These are phyloP conservation scores for Ptychobarbus kaznakovi DNA, from an alignment of 2,797 vertebrate genomes.

Conservation along the genomic window DNA sequence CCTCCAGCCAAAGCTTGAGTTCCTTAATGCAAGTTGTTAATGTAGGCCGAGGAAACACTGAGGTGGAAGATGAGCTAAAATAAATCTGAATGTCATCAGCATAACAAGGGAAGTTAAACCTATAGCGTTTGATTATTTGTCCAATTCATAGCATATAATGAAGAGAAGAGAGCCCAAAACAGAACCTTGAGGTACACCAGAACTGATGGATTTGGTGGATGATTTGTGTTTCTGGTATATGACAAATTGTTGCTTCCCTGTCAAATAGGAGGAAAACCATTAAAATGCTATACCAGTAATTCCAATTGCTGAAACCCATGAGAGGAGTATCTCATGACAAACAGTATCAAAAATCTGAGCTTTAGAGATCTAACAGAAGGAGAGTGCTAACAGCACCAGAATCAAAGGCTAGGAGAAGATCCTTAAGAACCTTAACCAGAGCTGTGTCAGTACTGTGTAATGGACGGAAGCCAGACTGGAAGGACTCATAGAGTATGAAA, in stretches of 20 bases:
- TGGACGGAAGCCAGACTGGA: background rate
- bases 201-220: background rate
- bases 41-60: too few relatives aligned
- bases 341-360: background rate
- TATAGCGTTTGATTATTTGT: background rate
- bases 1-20: background rate
- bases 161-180: background rate
- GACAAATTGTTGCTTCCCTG: background rate
- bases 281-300: too few relatives aligned
- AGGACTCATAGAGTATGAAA: background rate
- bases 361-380: too few relatives aligned
- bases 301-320: background rate
- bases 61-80: too few relatives aligned
- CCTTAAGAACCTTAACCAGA: background rate
- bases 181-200: background rate
- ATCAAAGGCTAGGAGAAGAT: background rate
- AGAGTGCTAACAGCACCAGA: too few relatives aligned
- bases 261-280: background rate
- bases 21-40: background rate
- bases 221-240: background rate
- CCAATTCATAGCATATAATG: background rate
- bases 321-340: background rate
- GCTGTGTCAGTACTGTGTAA: background rate
- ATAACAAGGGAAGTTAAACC: background rate
- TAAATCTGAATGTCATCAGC: background rate